A percentile compares a stretch with the other conserved stretches of the same genome.
Evolutionary conservation across 2,888 invertebrate genomes (phyloP).

Genomic region (Ctenicera cuprea): DNA sequence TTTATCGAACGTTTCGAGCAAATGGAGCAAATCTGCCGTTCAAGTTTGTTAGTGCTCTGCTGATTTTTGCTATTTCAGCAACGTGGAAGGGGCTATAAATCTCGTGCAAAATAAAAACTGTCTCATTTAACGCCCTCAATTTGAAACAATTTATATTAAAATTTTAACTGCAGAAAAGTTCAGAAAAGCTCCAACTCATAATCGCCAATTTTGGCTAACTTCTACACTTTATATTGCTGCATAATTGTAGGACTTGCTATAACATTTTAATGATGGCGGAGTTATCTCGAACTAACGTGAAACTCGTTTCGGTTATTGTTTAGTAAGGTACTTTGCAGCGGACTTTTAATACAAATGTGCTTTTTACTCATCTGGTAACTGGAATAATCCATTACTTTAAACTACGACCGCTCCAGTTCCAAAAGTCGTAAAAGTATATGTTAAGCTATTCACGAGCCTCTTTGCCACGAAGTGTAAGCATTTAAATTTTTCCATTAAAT

Average conservation of each 20-base stretch:
- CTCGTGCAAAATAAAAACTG: conserved; percentile 12
- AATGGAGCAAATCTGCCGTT: conserved; percentile 15
- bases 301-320: conserved; percentile 26
- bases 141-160: conserved; percentile 32
- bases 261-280: conserved; percentile 43
- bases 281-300: conserved; percentile 41
- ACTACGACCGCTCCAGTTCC: not conserved
- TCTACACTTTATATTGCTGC: conserved; percentile 37
- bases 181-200: conserved; percentile 27
- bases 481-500: too few relatives aligned
- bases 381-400: conserved; percentile 3
- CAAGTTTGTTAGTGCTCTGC: conserved; percentile 12
- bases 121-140: conserved; percentile 6
- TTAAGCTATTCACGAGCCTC: not conserved
- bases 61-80: conserved; percentile 20
- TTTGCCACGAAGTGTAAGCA: too few relatives aligned
- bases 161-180: conserved; percentile 41
- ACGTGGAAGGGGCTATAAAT: conserved; percentile 8
- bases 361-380: conserved; percentile 17
- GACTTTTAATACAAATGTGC: conserved; percentile 23
- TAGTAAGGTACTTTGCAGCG: conserved; percentile 19
- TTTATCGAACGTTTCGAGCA: conserved; percentile 24
- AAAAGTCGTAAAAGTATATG: conserved; percentile 2
- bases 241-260: conserved; percentile 40
- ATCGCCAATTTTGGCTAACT: conserved; percentile 42